Percentiles rank a stretch among this genome's conserved stretches.
These are phyloP conservation scores for Drosophila kanapiae DNA, from an alignment of 1,140 invertebrate species.

Conservation along the genomic window DNA sequence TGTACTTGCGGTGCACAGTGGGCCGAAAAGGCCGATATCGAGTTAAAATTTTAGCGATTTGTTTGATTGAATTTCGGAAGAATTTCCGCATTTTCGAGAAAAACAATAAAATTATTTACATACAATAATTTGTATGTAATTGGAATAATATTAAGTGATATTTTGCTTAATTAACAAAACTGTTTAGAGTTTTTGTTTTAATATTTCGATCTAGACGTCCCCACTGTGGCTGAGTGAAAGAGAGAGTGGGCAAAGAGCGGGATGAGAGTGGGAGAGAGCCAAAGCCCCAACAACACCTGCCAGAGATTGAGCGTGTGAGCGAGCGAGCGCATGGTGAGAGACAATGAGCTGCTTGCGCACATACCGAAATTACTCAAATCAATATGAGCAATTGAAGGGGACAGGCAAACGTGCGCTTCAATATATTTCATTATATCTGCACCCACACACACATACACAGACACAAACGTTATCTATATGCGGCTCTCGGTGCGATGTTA, in stretches of 20 bases:
- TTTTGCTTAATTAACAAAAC: not conserved
- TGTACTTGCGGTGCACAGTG: constrained; percentile 46
- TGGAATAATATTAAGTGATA: too few relatives aligned
- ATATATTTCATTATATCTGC: constrained; percentile 17
- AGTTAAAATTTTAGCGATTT: not conserved
- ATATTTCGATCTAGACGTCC: not conserved
- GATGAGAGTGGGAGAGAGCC: constrained; percentile 23
- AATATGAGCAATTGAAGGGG: constrained; percentile 58
- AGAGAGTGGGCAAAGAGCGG: constrained; percentile 14
- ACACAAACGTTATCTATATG: constrained; percentile 28
- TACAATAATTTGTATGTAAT: not conserved
- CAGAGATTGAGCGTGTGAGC: constrained; percentile 15
- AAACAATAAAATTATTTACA: not conserved
- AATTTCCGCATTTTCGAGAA: not conserved
- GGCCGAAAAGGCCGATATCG: not conserved
- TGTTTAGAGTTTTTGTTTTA: not conserved
- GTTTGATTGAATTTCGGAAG: not conserved
- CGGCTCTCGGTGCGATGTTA: constrained; percentile 37
- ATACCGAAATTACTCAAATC: constrained; percentile 61
- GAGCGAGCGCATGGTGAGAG: constrained; percentile 18
- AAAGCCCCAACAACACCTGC: constrained; percentile 2
- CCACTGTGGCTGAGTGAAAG: constrained; percentile 16
- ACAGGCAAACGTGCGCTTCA: constrained; percentile 3
- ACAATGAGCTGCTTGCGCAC: constrained; percentile 68
- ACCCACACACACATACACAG: constrained; percentile 7